These are phyloP conservation scores for Arctia plantaginis DNA, from an alignment of 2,888 invertebrate genomes.

Conservation along the genomic window DNA sequence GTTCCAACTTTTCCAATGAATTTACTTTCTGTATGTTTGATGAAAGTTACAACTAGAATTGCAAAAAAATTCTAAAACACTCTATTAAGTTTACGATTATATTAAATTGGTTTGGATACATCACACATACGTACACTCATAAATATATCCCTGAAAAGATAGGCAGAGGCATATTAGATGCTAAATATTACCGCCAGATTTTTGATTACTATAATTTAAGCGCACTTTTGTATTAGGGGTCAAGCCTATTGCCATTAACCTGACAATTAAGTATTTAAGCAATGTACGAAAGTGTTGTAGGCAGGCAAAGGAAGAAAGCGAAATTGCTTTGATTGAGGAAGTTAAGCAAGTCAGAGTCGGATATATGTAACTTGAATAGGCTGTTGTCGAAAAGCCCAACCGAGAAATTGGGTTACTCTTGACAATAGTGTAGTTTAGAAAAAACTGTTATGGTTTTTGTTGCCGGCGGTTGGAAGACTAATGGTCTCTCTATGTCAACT, in stretches of 20 bases:
- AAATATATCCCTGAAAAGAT: no score
- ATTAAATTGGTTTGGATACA: neutral
- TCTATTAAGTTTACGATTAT: neutral
- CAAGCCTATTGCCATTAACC: neutral
- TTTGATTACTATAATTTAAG: neutral
- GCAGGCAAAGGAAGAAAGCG: neutral
- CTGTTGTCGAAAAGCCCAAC: neutral
- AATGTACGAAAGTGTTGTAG: neutral
- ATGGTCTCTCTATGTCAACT: constrained; percentile 56
- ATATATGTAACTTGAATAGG: neutral
- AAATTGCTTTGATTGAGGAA: neutral
- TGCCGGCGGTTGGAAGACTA: constrained; percentile 52
- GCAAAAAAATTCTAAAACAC: neutral
- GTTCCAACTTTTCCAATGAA: constrained; percentile 55
- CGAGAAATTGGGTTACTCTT: constrained; percentile 49
- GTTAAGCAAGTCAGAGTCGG: neutral
- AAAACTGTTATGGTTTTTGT: constrained; percentile 59
- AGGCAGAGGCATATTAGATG: constrained; percentile 14
- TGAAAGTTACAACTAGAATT: constrained; percentile 4
- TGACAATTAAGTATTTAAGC: neutral
- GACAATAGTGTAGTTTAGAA: constrained; percentile 51
- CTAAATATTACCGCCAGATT: no score
- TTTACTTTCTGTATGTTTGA: constrained; percentile 41
- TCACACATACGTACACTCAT: neutral
- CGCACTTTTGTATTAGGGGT: neutral